Evolutionary conservation across 2,797 vertebrate species (phyloP).

Genomic region (Urosaurus nigricauda): DNA sequence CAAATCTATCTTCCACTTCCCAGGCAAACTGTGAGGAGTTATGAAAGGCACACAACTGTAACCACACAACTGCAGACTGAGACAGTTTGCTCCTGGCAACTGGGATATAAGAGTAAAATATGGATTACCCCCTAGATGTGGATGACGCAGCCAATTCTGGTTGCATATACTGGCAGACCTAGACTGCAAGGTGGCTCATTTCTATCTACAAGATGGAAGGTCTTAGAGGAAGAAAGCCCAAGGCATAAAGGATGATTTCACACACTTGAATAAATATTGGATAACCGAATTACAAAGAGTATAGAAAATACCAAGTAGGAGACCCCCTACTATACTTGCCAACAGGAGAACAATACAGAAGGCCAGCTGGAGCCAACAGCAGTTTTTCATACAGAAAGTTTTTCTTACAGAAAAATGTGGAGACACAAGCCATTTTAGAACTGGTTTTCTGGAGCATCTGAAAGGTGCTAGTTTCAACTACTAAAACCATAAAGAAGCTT

Average conservation of each 20-base stretch:
- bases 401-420: neutral
- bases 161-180: neutral
- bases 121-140: neutral
- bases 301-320: neutral
- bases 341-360: neutral
- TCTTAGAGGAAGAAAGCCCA: neutral
- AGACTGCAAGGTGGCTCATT: neutral
- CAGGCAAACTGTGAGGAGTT: neutral
- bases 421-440: neutral
- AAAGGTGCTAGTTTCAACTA: neutral
- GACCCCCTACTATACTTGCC: neutral
- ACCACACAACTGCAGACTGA: neutral
- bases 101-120: neutral
- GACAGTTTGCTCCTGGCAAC: neutral
- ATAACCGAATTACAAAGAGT: neutral
- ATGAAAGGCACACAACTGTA: neutral
- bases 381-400: conserved; percentile 11
- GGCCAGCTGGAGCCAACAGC: neutral
- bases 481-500: neutral
- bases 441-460: neutral
- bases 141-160: neutral
- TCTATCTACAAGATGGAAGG: neutral
- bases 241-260: neutral
- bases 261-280: neutral
- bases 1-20: neutral